Conservation (phyloP, 2,797 vertebrate genomes). For the Malurus splendens region DNA sequence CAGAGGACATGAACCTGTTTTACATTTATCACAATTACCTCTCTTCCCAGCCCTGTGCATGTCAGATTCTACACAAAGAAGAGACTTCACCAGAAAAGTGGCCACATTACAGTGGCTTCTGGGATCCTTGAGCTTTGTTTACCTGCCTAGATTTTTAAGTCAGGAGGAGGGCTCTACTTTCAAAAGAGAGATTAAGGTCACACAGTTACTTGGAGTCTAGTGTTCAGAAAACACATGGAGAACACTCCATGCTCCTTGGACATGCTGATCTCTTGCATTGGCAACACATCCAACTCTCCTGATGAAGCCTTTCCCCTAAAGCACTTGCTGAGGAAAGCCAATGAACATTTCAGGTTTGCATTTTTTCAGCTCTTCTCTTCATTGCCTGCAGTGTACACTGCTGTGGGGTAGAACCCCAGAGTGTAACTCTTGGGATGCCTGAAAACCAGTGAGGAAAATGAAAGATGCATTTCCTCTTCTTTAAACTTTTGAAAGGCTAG, state of each 20-base stretch:
- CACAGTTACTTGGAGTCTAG: neutral
- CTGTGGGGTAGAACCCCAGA: neutral
- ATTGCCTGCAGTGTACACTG: neutral
- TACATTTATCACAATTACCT: neutral
- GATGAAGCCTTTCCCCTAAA: neutral
- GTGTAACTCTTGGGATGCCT: neutral
- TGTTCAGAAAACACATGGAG: neutral
- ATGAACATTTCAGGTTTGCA: neutral
- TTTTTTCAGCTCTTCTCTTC: neutral
- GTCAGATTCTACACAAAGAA: neutral
- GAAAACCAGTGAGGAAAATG: neutral
- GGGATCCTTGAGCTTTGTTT: neutral
- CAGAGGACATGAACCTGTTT: neutral
- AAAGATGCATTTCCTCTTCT: neutral
- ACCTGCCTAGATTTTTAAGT: neutral
- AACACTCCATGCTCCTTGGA: neutral
- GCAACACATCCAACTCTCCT: neutral
- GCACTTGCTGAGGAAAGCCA: neutral
- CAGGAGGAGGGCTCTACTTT: neutral
- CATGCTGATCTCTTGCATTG: accelerated
- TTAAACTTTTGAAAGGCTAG: neutral
- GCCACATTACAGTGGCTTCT: neutral
- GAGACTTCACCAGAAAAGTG: neutral
- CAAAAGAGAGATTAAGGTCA: neutral
- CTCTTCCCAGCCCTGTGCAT: neutral